Evolutionary conservation across 1,140 invertebrate genomes (phyloP), one percentile per base, ranked within the genome.

Genomic region (Drosophila murphyi): DNA sequence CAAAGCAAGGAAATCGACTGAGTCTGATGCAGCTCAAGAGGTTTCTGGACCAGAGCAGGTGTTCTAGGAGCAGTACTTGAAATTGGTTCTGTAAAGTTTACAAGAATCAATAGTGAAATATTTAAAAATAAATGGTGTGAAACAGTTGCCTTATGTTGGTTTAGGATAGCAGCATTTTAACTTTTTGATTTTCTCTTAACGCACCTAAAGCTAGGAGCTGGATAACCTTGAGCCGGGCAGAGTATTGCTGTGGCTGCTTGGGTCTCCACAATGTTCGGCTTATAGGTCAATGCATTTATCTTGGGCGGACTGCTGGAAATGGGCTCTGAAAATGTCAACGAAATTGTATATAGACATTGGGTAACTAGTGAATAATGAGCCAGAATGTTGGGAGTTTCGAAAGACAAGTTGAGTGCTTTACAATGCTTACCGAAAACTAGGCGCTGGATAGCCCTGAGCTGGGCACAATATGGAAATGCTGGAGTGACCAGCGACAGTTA

Each of bases 181-280:
- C n/a, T 43, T 8, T 29, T 29, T 31, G 28, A 5, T 34, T 34
- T 34, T 93, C 4, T 29, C 2, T n/a, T 1, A 93, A 95, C 94
- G 95, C 95, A 93, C 94, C 94, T 90, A 93, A 93, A 82, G 32
- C 60, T 79, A 37, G 95, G 95, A 70, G 95, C 93, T 70, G 96
- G 96, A 93, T 94, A 96, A 43, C 95, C 95, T 93, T 97, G 96
- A 45, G 95, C 95, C 87, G 95, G 96, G 86, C 96, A 96, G 6
- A 96, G 93, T 67, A 96, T 95, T 4, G 82, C 78, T 1, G 82
- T 82, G 55, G 48, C 89, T 3, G 74, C 63, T 70, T 75, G 51
- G n/a, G 71, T 52, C 37, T 71, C 55, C 64, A 90, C 72, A 10
- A 65, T 72, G 6, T 83, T 90, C 3, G 76, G 93, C n/a, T 93